Evolutionary conservation across 2,797 vertebrate species (phyloP).

Genomic region (Mastacembelus armatus): DNA sequence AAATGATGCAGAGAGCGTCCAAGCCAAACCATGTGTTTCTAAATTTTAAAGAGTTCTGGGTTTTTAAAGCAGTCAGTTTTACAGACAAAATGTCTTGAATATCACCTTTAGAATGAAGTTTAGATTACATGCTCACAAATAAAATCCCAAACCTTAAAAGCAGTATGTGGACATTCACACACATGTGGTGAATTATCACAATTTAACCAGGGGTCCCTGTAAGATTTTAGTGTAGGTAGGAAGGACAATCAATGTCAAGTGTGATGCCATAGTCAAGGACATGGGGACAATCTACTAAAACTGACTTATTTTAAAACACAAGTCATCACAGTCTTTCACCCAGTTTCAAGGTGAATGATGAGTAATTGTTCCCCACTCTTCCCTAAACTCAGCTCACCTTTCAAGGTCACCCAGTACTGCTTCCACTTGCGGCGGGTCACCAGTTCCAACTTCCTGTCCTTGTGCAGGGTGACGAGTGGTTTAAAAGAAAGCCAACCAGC

Average conservation of each 20-base stretch:
- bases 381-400: slow-evolving; percentile 82
- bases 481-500: slow-evolving; percentile 97
- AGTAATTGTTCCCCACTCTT: not conserved
- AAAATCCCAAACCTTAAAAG: no score
- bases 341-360: slow-evolving; percentile 13
- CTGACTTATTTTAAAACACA: slow-evolving; percentile 23
- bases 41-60: no score
- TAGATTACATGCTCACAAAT: no score
- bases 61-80: no score
- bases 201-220: slow-evolving; percentile 22
- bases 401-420: slow-evolving; percentile 95
- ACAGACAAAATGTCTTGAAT: no score
- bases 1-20: not conserved
- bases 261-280: slow-evolving; percentile 17
- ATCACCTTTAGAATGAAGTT: no score
- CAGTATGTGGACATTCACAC: not conserved
- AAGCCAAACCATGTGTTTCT: no score
- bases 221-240: slow-evolving; percentile 14
- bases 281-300: slow-evolving; percentile 35
- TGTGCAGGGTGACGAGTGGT: slow-evolving; percentile 91
- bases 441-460: slow-evolving; percentile 94
- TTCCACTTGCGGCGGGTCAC: slow-evolving; percentile 93
- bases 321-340: slow-evolving; percentile 21
- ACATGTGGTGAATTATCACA: slow-evolving; percentile 3
- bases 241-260: slow-evolving; percentile 24